Percentiles rank a stretch among this genome's conserved stretches.
Conservation (phyloP, 1,140 invertebrate genomes). For the Diabrotica virgifera region DNA sequence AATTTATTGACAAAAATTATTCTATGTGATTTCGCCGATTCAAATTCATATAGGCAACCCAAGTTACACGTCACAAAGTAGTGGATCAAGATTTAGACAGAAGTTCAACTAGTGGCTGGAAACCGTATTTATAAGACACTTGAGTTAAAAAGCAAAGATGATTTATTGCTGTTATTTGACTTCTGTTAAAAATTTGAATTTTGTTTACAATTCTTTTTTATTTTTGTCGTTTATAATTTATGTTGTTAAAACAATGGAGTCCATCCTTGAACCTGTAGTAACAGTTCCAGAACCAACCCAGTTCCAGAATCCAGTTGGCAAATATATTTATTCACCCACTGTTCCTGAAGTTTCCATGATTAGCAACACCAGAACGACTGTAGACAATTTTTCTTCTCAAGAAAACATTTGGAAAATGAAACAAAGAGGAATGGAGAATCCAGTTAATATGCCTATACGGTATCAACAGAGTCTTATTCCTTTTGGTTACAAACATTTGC, state of each 20-base stretch:
- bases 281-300: neutral
- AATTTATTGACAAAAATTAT: too few relatives aligned
- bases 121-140: too few relatives aligned
- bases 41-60: too few relatives aligned
- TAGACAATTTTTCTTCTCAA: conserved; percentile 25
- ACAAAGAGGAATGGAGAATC: conserved; percentile 9
- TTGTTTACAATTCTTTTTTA: too few relatives aligned
- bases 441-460: conserved; percentile 6
- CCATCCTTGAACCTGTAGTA: neutral
- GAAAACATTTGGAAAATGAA: conserved; percentile 38
- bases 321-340: conserved; percentile 17
- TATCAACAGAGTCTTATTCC: conserved; percentile 13
- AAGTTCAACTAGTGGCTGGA: too few relatives aligned
- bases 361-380: conserved; percentile 8
- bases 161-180: too few relatives aligned
- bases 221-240: neutral
- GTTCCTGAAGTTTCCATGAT: conserved; percentile 44
- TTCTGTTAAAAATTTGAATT: too few relatives aligned
- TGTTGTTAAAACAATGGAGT: neutral
- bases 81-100: too few relatives aligned
- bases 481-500: neutral
- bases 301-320: neutral
- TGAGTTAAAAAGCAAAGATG: too few relatives aligned
- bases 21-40: too few relatives aligned
- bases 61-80: too few relatives aligned